Percentiles rank a stretch among this genome's conserved stretches.
These are phyloP conservation scores for Malthinus flaveolus DNA, from an alignment of 2,888 invertebrate species.

Conservation along the genomic window DNA sequence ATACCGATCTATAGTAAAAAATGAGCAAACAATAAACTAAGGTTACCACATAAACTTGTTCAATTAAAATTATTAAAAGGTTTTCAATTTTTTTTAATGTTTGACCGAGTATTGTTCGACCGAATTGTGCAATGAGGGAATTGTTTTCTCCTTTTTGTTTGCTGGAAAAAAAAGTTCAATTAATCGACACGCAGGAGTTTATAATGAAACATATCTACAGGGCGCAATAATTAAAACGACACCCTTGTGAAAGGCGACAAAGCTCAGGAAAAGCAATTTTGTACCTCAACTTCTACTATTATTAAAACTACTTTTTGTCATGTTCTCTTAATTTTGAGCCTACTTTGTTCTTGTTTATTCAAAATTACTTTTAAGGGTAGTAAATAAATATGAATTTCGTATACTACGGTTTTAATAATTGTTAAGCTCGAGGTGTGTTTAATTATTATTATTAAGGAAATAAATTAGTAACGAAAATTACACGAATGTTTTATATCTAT, in stretches of 20 bases:
- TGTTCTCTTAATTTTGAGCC: constrained; percentile 3
- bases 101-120: background rate
- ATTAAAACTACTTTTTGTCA: constrained; percentile 11
- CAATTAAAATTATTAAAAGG: background rate
- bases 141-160: background rate
- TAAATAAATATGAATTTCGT: too few relatives aligned
- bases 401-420: too few relatives aligned
- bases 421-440: too few relatives aligned
- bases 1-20: too few relatives aligned
- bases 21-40: background rate
- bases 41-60: background rate
- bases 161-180: constrained; percentile 15
- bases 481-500: too few relatives aligned
- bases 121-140: background rate
- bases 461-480: too few relatives aligned
- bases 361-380: background rate
- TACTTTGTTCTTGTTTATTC: background rate
- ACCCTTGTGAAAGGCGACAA: constrained; percentile 17
- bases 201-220: constrained; percentile 25
- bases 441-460: too few relatives aligned
- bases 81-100: background rate
- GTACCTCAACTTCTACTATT: constrained; percentile 22
- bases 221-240: constrained; percentile 22
- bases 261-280: constrained; percentile 14
- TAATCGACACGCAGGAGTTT: constrained; percentile 22